Conservation (phyloP, 2,113 vertebrate species). For the Oxygymnocypris stewartii region DNA sequence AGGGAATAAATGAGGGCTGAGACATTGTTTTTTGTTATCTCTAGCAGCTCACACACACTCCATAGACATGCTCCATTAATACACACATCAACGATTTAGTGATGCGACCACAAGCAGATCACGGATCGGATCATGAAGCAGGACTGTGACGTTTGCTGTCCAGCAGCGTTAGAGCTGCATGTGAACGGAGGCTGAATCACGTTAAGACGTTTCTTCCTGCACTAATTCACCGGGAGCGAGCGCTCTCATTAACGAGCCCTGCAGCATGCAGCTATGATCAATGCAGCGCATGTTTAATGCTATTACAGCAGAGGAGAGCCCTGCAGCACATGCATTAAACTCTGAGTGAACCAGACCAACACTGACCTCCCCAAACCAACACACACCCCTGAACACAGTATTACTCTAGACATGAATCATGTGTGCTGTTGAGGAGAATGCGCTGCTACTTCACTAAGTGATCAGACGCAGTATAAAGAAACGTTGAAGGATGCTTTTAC, state of each 20-base stretch:
- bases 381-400: background rate
- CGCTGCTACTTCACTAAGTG: background rate
- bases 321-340: slow-evolving; percentile 30
- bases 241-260: slow-evolving; percentile 19
- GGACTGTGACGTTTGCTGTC: background rate
- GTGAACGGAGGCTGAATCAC: background rate
- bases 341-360: background rate
- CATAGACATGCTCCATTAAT: background rate
- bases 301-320: slow-evolving; percentile 29
- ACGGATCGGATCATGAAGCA: background rate
- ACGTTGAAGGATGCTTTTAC: too few relatives aligned
- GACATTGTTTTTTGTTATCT: background rate
- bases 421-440: background rate
- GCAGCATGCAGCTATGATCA: slow-evolving; percentile 35
- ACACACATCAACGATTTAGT: background rate
- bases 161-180: background rate
- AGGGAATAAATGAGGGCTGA: too few relatives aligned
- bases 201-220: background rate
- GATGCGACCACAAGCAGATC: background rate
- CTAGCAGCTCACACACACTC: background rate
- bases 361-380: background rate
- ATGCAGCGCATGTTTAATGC: slow-evolving; percentile 35
- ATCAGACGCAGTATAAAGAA: background rate
- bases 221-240: slow-evolving; percentile 7
- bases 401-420: background rate